These are phyloP conservation scores for Phaethornis superciliosus DNA, from an alignment of 2,113 vertebrate genomes.

Conservation along the genomic window DNA sequence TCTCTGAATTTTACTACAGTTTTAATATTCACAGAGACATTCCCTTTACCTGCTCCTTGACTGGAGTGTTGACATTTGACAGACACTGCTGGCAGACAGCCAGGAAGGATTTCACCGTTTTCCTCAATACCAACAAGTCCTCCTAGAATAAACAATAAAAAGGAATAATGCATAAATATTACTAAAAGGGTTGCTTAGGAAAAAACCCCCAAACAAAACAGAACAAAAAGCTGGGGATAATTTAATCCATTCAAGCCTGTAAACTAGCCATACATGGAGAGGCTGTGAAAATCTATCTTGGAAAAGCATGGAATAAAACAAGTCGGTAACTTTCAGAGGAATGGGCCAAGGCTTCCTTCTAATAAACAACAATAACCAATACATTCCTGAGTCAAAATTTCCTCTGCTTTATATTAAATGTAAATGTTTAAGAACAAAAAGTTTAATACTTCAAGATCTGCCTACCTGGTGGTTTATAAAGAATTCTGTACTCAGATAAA, in stretches of 20 bases:
- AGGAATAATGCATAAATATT: background rate
- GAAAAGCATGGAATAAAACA: background rate
- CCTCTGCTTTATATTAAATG: background rate
- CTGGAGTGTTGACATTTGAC: slow-evolving; percentile 97
- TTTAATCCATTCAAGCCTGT: background rate
- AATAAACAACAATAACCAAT: background rate
- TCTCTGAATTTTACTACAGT: background rate
- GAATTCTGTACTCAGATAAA: background rate
- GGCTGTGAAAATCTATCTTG: background rate
- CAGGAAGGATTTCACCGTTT: slow-evolving; percentile 97
- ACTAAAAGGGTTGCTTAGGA: background rate
- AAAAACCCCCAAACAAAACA: background rate
- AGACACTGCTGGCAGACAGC: slow-evolving; percentile 98
- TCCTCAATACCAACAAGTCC: slow-evolving; percentile 92
- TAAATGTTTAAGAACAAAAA: background rate
- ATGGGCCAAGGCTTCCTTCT: background rate
- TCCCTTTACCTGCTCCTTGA: slow-evolving; percentile 93
- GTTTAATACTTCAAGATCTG: background rate
- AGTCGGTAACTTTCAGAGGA: background rate
- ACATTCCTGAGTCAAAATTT: background rate
- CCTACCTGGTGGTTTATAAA: background rate
- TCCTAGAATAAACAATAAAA: slow-evolving; percentile 81
- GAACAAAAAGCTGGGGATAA: background rate
- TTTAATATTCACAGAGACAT: background rate
- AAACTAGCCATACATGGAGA: background rate